These are phyloP conservation scores for Chrysolina haemoptera DNA, from an alignment of 2,888 invertebrate species.

Conservation along the genomic window DNA sequence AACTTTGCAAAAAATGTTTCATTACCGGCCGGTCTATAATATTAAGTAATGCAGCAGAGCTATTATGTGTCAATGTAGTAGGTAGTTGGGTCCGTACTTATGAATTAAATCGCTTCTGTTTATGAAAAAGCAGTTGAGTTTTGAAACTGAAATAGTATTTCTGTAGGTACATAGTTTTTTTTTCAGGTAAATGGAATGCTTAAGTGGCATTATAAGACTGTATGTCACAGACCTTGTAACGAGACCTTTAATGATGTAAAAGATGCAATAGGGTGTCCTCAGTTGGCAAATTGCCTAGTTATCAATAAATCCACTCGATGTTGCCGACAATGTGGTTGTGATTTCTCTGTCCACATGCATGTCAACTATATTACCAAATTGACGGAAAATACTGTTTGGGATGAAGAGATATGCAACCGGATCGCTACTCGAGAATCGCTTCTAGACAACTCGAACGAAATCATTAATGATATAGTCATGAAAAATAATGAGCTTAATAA, in stretches of 20 bases:
- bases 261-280: constrained; percentile 61
- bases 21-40: too few species aligned
- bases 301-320: constrained; percentile 54
- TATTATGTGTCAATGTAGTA: too few species aligned
- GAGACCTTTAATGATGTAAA: constrained; percentile 56
- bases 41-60: too few species aligned
- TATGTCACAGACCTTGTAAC: constrained; percentile 64
- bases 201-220: constrained; percentile 61
- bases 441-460: constrained; percentile 51
- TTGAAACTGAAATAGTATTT: too few species aligned
- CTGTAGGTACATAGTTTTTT: too few species aligned
- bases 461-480: constrained; percentile 53
- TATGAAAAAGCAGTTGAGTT: too few species aligned
- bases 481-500: constrained; percentile 52
- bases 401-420: constrained; percentile 12
- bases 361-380: constrained; percentile 28
- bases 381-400: constrained; percentile 2
- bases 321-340: constrained; percentile 60
- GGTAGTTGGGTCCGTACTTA: too few species aligned
- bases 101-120: too few species aligned
- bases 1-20: too few species aligned
- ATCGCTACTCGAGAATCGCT: constrained; percentile 25
- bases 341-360: constrained; percentile 63
- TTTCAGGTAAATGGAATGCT: constrained; percentile 57
- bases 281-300: constrained; percentile 59